A percentile compares a stretch with the other conserved stretches of the same genome.
phyloP scores from a whole-genome alignment of 37 sponge, comb jelly and placozoan species.

The Spongilla lacustris region DNA sequence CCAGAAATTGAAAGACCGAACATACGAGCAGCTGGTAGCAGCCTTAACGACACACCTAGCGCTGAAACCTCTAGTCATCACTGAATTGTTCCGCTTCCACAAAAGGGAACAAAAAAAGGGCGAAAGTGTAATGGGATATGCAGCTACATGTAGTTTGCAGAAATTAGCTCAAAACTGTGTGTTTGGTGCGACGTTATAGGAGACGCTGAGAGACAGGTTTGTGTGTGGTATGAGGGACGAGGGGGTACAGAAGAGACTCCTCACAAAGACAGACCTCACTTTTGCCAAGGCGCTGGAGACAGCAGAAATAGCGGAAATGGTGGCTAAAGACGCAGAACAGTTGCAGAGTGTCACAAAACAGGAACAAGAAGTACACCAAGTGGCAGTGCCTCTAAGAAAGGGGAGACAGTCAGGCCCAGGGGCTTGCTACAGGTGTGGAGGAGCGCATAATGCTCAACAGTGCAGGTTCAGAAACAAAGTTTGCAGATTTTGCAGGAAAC shows the following conservation, averaged over 20 bases:
- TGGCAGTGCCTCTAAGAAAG: too few relatives aligned
- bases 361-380: too few relatives aligned
- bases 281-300: neutral
- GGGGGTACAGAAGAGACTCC: conserved; percentile 15
- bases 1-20: conserved; percentile 1
- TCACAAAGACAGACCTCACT: neutral
- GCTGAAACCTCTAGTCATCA: conserved; percentile 14
- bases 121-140: conserved; percentile 19
- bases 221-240: conserved; percentile 11
- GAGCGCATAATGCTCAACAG: neutral
- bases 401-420: too few relatives aligned
- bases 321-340: too few relatives aligned
- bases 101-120: conserved; percentile 7
- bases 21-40: conserved; percentile 17
- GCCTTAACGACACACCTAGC: conserved; percentile 14
- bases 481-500: conserved; percentile 27
- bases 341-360: too few relatives aligned
- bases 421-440: conserved; percentile 57
- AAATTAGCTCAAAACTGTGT: conserved; percentile 25
- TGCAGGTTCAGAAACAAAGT: conserved; percentile 24
- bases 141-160: conserved; percentile 29
- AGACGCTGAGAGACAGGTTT: conserved; percentile 15
- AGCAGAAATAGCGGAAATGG: too few relatives aligned
- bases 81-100: conserved; percentile 26
- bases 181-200: conserved; percentile 2